Evolutionary conservation across 2,888 invertebrate genomes (phyloP), one percentile per base, ranked within the genome.

Genomic region (Eubasilissa splendida): DNA sequence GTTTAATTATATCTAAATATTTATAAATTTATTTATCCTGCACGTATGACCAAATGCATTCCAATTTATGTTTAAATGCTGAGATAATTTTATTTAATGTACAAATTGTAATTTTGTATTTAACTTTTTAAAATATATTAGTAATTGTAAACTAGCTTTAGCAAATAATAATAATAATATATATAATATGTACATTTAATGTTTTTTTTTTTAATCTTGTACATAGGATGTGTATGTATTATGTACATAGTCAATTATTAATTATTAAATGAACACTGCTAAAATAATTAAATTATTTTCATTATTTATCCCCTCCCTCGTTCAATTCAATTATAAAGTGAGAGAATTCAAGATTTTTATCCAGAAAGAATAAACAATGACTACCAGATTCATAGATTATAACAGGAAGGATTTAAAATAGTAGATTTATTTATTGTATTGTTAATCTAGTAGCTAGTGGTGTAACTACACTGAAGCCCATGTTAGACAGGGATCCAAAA

Each of bases 191-290:
- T 65, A 58, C 56, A 68, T 68, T 77, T 66, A 31, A 22, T 56
- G 50, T 66, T 50, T 42, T 70, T 56, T 77, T 42, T 42, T 52
- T 31, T 14, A 42, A 63, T 73, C 73, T 66, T 77, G 74, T 77
- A 77, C 50, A 74, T 77, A 80, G 68, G 50, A 60, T 71, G 65
- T 77, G 80, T 80, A 77, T 80, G 66, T 77, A 80, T 77, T 73
- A 74, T 80, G 80, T 80, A 80, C 65, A 80, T 80, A 80, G 77
- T 74, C 77, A 77, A 77, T 80, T 80, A 80, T 80, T 77, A 76
- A 80, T 74, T 80, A 80, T 80, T 80, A 76, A 76, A 80, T 59
- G 56, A 74, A 76, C 56, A 70, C 68, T 76, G 50, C 76, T 80
- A 68, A 79, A 66, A 75, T 65, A 73, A 58, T 58, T n/a, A 2